phyloP scores from a whole-genome alignment of 2,888 invertebrate species.

The Pandemis heparana region DNA sequence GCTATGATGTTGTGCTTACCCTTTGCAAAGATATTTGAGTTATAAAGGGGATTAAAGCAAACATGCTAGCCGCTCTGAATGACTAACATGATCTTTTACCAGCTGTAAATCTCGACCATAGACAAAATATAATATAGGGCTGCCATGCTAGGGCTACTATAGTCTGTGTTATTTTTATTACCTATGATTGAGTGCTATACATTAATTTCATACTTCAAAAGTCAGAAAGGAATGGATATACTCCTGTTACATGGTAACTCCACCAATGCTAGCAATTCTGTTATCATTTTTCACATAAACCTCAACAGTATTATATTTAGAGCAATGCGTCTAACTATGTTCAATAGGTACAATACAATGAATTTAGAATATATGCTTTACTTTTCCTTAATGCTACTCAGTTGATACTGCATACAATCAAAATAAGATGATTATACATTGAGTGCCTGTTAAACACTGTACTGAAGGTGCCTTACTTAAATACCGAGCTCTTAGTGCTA shows the following conservation, averaged over 20 bases:
- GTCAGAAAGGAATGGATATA: not conserved
- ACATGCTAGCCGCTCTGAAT: not conserved
- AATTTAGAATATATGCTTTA: slow-evolving; percentile 84
- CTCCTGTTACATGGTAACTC: not conserved
- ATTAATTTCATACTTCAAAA: not conserved
- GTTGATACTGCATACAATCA: slow-evolving; percentile 40
- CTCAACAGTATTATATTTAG: slow-evolving; percentile 38
- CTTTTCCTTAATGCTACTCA: slow-evolving; percentile 52
- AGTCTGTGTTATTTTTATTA: slow-evolving; percentile 2
- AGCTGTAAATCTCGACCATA: not conserved
- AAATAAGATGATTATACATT: slow-evolving; percentile 44
- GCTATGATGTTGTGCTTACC: not conserved
- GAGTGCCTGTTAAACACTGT: slow-evolving; percentile 45
- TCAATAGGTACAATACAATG: slow-evolving; percentile 69
- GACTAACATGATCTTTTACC: not conserved
- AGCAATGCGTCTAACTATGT: slow-evolving; percentile 46
- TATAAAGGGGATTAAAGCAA: not conserved
- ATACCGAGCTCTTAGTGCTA: slow-evolving; percentile 49
- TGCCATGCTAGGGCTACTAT: not conserved
- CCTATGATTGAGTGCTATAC: slow-evolving; percentile 3
- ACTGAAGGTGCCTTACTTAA: slow-evolving; percentile 51
- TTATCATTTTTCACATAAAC: slow-evolving; percentile 19
- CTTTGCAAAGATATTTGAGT: not conserved
- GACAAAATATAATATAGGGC: not conserved
- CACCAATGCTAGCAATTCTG: slow-evolving; percentile 30